These are phyloP conservation scores for Acrossocheilus wenchowensis DNA, from an alignment of 2,797 vertebrate species.

Conservation along the genomic window DNA sequence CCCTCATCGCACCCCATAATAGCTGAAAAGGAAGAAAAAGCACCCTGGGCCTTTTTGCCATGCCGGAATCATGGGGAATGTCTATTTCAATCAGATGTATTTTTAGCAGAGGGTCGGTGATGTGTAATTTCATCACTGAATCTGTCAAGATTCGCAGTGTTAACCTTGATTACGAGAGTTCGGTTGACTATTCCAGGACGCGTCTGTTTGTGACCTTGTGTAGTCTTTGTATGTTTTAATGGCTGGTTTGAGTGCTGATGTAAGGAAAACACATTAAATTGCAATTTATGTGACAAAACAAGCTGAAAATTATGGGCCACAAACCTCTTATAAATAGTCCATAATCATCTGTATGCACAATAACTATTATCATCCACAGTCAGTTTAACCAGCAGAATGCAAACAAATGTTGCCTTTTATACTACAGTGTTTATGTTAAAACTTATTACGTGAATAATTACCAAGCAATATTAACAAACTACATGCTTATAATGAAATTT, in stretches of 20 bases:
- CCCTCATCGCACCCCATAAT: constrained; percentile 32
- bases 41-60: constrained; percentile 16
- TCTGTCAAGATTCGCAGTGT: constrained; percentile 32
- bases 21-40: constrained; percentile 51
- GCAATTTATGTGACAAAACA: constrained; percentile 33
- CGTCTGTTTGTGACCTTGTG: constrained; percentile 33
- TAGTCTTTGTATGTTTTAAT: constrained; percentile 5
- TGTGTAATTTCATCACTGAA: constrained; percentile 40
- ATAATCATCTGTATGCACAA: constrained; percentile 20
- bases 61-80: constrained; percentile 30
- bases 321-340: constrained; percentile 12
- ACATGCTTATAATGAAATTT: constrained; percentile 19
- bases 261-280: constrained; percentile 26
- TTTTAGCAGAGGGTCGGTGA: constrained; percentile 31
- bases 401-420: constrained; percentile 1
- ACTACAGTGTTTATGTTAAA: background rate
- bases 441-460: background rate
- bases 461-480: background rate
- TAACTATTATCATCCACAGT: constrained; percentile 5
- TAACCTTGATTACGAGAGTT: constrained; percentile 27
- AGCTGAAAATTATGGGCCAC: constrained; percentile 8
- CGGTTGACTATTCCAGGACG: background rate
- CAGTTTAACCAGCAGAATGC: background rate
- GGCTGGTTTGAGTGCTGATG: constrained; percentile 12
- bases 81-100: constrained; percentile 43